Evolutionary conservation across 1,140 invertebrate species (phyloP).

Genomic region (Cherax destructor): DNA sequence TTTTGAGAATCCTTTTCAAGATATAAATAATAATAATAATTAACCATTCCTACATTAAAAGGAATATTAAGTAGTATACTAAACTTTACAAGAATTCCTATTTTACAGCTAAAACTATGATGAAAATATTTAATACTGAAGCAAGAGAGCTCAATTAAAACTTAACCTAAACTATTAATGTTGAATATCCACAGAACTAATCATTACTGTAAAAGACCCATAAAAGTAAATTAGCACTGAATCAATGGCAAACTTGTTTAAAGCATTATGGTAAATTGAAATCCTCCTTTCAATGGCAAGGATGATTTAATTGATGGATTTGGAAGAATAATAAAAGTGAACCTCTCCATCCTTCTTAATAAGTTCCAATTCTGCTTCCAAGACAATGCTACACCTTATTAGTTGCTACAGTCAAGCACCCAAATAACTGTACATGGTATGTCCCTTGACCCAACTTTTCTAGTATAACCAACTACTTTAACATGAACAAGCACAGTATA

Average conservation of each 20-base stretch:
- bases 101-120: neutral
- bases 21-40: neutral
- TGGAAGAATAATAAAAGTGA: neutral
- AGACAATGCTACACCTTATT: neutral
- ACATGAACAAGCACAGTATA: neutral
- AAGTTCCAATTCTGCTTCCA: neutral
- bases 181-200: neutral
- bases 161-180: neutral
- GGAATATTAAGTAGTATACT: neutral
- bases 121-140: neutral
- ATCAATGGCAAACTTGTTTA: neutral
- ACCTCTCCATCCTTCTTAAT: neutral
- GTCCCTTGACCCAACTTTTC: neutral
- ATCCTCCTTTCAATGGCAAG: neutral
- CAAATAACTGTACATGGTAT: neutral
- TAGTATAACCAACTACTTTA: neutral
- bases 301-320: neutral
- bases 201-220: neutral
- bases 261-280: neutral
- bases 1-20: neutral
- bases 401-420: slow-evolving; percentile 4
- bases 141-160: neutral
- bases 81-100: neutral
- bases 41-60: slow-evolving; percentile 1
- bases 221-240: neutral